phyloP scores from a whole-genome alignment of 2,113 vertebrate species.

The Donacobius atricapilla region DNA sequence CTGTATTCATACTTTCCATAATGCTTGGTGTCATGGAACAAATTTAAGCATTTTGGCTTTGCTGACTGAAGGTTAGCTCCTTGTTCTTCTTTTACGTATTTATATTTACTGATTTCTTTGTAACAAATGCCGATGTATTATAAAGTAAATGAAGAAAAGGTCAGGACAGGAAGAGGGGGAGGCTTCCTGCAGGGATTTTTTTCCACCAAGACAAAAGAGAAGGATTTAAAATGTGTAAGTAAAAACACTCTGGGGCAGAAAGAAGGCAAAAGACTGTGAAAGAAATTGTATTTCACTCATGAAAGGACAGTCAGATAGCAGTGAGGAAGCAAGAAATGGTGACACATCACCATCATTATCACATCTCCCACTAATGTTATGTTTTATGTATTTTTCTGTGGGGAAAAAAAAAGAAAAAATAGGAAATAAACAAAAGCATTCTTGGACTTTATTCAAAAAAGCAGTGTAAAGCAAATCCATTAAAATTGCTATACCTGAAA shows the following conservation, averaged over 20 bases:
- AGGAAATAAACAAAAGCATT: not conserved
- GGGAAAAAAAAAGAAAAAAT: not conserved
- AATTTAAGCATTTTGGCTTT: not conserved
- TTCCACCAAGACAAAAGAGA: not conserved
- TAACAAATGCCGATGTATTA: not conserved
- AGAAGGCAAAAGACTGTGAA: not conserved
- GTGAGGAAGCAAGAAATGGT: not conserved
- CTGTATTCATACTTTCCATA: not conserved
- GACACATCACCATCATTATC: not conserved
- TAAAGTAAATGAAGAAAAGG: not conserved
- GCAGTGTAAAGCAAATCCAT: not conserved
- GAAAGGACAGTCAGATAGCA: not conserved
- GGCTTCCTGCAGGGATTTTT: not conserved
- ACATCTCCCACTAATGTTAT: not conserved
- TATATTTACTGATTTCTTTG: not conserved
- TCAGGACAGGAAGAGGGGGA: not conserved
- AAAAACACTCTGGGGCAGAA: not conserved
- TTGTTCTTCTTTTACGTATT: not conserved
- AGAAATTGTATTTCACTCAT: not conserved
- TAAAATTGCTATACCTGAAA: conserved; percentile 18
- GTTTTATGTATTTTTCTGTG: not conserved
- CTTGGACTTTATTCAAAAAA: not conserved
- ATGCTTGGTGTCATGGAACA: not conserved
- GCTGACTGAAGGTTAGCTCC: not conserved
- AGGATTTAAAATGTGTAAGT: not conserved